Base-by-base conservation (phyloP, 2,113 vertebrate species). In the Thamnophis sirtalis region DNA sequence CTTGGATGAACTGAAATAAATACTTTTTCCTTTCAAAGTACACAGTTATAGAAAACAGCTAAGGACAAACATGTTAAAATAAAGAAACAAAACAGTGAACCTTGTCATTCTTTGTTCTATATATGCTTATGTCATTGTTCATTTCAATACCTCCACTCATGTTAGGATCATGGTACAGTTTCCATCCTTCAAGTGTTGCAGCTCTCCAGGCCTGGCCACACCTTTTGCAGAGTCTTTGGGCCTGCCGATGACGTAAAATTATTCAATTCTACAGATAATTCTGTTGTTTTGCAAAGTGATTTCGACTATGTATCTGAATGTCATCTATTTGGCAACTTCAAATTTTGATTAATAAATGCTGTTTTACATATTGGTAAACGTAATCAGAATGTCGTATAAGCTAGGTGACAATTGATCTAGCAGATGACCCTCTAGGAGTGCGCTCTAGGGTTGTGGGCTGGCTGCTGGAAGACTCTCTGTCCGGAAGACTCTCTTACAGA, bases 171-270 rank as follows among this genome's bases (percentile, higher is more conserved):
- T 99, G 98, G 92, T 99, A 99, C 22, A 99, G 97, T 56, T 99
- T 99, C 99, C 99, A 99, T 86, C 99, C 99, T 96, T 99, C 99
- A 91, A 99, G 98, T 17, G 98, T 99, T 4, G 99, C 99, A 90
- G 99, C 99, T 97, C 99, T 98, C 99, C 99, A 99, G 55, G 99
- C 98, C 97, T 99, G 99, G 93, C 99, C 99, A 93, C 99, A 99
- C 50, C 99, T 98, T 96, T 98, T 99, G 96, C 99, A 99, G 87
- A 99, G 96, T 87, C 99, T 97, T 89, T 99, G 99, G 93, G 99
- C 99, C 99, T 99, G 53, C 53, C 53, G 2, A 54, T 17, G 15
- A 54, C 15, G 3, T 54, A 54, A 15, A 54, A 54, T 54, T 54
- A 54, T 54, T 54, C 53, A 54, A 54, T 54, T 54, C 15, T 54